phyloP scores from a whole-genome alignment of 2,113 vertebrate genomes.

The Toxostoma redivivum region DNA sequence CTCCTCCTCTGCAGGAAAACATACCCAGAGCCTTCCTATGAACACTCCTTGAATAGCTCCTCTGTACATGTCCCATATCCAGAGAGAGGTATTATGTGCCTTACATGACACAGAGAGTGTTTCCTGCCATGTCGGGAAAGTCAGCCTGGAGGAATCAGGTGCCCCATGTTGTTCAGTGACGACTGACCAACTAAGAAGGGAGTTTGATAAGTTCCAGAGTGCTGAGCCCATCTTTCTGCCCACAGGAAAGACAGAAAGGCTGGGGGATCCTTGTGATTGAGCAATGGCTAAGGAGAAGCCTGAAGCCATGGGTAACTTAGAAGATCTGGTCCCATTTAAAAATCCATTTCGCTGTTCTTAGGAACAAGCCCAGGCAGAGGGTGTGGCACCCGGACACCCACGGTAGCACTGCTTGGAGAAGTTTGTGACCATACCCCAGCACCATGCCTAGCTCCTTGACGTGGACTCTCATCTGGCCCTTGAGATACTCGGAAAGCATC shows the following conservation, averaged over 20 bases:
- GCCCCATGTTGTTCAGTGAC: background rate
- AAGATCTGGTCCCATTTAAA: background rate
- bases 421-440: conserved; percentile 82
- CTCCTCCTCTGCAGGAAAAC: background rate
- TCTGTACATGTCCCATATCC: background rate
- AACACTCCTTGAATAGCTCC: background rate
- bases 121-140: background rate
- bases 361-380: background rate
- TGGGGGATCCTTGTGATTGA: background rate
- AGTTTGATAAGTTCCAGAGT: background rate
- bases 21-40: background rate
- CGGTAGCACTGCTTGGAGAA: background rate
- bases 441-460: conserved; percentile 96
- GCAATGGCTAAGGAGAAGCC: background rate
- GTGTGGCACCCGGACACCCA: background rate
- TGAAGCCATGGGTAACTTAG: background rate
- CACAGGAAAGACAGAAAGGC: background rate
- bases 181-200: background rate
- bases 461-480: conserved; percentile 95
- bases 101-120: background rate
- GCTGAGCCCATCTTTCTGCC: conserved; percentile 1
- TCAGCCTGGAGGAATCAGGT: background rate
- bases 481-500: conserved; percentile 97
- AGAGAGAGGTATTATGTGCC: background rate
- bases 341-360: background rate